Conservation (phyloP, 2,113 vertebrate genomes). For the Narcine bancroftii region DNA sequence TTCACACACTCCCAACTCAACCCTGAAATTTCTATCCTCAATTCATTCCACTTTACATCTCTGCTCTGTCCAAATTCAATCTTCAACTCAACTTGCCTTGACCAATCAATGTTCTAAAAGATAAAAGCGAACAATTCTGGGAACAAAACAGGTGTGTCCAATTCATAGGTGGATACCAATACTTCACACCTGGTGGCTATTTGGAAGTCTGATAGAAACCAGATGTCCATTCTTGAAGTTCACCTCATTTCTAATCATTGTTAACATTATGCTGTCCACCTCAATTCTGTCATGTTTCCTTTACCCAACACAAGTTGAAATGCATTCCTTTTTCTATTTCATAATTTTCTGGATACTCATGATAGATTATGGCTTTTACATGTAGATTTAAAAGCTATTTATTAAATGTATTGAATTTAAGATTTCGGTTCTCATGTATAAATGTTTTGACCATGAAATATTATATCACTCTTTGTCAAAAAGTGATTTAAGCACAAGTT, state of each 20-base stretch:
- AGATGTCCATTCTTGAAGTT: conserved; percentile 5
- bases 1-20: not conserved
- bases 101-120: not conserved
- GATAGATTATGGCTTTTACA: not conserved
- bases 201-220: not conserved
- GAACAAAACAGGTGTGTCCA: not conserved
- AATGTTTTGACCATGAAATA: not conserved
- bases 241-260: not conserved
- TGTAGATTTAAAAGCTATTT: not conserved
- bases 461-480: not conserved
- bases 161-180: not conserved
- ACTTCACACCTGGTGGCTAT: not conserved
- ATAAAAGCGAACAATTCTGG: not conserved
- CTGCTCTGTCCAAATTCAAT: not conserved
- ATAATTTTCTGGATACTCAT: not conserved
- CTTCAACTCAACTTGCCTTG: not conserved
- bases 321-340: not conserved
- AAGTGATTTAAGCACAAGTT: not conserved
- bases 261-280: not conserved
- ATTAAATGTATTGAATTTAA: not conserved
- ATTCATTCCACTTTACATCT: not conserved
- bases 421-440: not conserved
- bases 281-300: not conserved
- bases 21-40: not conserved
- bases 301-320: too few relatives aligned